phyloP scores from a whole-genome alignment of 1,140 invertebrate species.

The Choristoneura fumiferana region DNA sequence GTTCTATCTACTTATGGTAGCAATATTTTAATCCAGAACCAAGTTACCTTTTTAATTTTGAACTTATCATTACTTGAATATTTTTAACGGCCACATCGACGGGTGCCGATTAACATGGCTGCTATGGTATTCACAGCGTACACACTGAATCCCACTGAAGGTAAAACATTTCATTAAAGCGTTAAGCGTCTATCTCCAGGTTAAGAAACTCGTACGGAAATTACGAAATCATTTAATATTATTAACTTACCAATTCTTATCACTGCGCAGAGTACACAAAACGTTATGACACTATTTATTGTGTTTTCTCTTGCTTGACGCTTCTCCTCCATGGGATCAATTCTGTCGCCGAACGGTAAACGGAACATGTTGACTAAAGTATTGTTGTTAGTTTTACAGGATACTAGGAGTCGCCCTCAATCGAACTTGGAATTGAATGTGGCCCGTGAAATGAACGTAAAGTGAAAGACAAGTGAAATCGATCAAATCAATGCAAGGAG shows the following conservation, averaged over 20 bases:
- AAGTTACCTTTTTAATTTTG: background rate
- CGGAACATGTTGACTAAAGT: conserved; percentile 55
- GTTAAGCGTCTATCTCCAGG: background rate
- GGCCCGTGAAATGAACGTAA: no score
- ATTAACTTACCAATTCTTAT: conserved; percentile 65
- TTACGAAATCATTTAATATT: background rate
- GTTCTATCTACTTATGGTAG: background rate
- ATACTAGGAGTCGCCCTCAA: no score
- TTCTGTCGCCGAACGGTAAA: conserved; percentile 66
- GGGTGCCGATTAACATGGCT: background rate
- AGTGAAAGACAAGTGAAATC: no score
- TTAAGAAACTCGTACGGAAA: background rate
- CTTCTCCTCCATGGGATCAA: conserved; percentile 72
- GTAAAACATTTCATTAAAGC: conserved; percentile 19
- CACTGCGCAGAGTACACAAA: conserved; percentile 62
- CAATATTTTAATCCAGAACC: background rate
- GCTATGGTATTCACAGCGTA: conserved; percentile 18
- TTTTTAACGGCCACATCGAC: conserved; percentile 4
- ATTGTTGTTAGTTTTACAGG: conserved; percentile 3
- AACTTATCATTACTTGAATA: background rate
- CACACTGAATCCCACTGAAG: conserved; percentile 25
- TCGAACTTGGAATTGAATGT: no score
- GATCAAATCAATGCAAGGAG: no score
- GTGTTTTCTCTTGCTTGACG: conserved; percentile 72
- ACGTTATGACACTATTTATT: conserved; percentile 70